phyloP scores from a whole-genome alignment of 2,113 vertebrate species.

The Lates calcarifer region DNA sequence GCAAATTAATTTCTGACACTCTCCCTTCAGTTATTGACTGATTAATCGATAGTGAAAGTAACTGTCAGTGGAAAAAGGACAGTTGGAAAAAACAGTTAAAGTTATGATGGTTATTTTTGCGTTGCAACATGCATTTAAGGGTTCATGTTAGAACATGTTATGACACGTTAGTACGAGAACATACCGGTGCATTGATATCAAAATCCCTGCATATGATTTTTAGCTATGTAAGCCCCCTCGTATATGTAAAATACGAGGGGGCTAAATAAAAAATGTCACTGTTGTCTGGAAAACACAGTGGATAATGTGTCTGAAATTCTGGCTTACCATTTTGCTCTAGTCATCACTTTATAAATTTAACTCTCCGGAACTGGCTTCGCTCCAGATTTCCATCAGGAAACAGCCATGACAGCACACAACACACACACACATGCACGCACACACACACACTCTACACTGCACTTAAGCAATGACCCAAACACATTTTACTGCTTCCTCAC shows the following conservation, averaged over 20 bases:
- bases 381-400: conserved; percentile 76
- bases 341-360: conserved; percentile 69
- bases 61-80: too few species aligned
- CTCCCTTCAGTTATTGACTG: too few species aligned
- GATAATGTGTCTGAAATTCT: conserved; percentile 34
- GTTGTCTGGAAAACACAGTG: neutral
- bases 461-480: conserved; percentile 27
- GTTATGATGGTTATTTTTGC: too few species aligned
- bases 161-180: too few species aligned
- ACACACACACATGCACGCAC: conserved; percentile 10
- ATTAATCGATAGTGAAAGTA: too few species aligned
- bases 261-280: conserved; percentile 4
- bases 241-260: too few species aligned
- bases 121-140: too few species aligned
- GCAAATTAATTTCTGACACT: neutral
- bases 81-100: too few species aligned
- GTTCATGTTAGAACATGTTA: too few species aligned
- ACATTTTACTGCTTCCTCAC: conserved; percentile 20
- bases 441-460: neutral
- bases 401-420: conserved; percentile 56
- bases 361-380: conserved; percentile 65
- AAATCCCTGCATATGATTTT: too few species aligned
- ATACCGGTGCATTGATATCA: too few species aligned
- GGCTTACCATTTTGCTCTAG: conserved; percentile 44
- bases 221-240: too few species aligned